Evolutionary conservation across 2,888 invertebrate genomes (phyloP), one percentile per base, ranked within the genome.

Genomic region (Heliconius erato): DNA sequence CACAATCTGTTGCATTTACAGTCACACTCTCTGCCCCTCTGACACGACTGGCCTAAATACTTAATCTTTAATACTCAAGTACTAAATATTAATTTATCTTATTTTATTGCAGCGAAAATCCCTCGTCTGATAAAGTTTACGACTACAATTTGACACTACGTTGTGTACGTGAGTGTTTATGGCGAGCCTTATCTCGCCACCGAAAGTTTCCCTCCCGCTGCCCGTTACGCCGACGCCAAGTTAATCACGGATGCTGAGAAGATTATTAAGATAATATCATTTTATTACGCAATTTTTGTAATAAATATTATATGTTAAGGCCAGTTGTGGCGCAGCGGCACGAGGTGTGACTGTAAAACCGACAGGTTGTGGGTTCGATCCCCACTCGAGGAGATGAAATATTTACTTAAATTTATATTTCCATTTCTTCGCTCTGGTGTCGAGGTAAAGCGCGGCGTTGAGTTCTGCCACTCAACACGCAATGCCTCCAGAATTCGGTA

Each of bases 111-210:
- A 72, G 74, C 82, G 82, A 80, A 82, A 84, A 78, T 82, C 83
- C 82, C 82, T 84, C 76, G 79, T 82, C 80, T 84, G 86, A 87
- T 88, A 87, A 86, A 85, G 85, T 87, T 88, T 88, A 87, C 85
- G 86, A 71, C 82, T 83, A 79, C 84, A 84, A 86, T 86, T 87
- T 85, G 85, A 85, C 85, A 85, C 84, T 85, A 84, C 85, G 84
- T 86, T 81, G 77, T 82, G 81, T 86, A 83, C 77, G 85, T 67
- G 83, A 86, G 85, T 87, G 87, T 87, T 87, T 87, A 87, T 87
- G 84, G 84, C 83, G 69, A 83, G 83, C 82, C 86, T 87, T 87
- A 87, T 87, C 87, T 87, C 84, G 82, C 83, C 85, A 83, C 80
- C 59, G 82, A 80, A 87, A 87, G 84, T 86, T 85, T 82, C 84